Base-by-base conservation (phyloP, 2,888 invertebrate species). In the Ophion slaviceki region DNA sequence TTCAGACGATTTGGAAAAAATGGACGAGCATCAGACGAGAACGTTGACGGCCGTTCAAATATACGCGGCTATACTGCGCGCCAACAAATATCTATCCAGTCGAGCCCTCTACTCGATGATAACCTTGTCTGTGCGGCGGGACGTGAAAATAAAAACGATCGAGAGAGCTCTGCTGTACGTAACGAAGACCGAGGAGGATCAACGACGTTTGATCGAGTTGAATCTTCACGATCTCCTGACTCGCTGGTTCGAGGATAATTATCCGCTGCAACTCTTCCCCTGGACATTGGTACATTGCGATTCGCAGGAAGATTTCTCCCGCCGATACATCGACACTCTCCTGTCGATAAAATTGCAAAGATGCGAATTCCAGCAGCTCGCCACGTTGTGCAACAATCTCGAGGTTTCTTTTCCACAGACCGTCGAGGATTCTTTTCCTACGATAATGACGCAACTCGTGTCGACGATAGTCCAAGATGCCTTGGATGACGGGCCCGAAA, bases 91-190 rank as follows among this genome's bases (percentile, higher is more conserved):
- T 59, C 88, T 95, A 88, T 93, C 95, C 64, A 95, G 95, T 87
- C 94, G 94, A 88, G 95, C 95, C 66, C 90, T 97, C 2, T 94
- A 95, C 77, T 92, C 94, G 59, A 91, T 96, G 24, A 91, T 96
- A 20, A 92, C 94, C 90, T 91, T 96, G 57, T 94, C 95, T 77
- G 94, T 95, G 75, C 93, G 94, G 7, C 96, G 96, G 92, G 94
- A 95, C 72, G 92, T 92, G 76, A 88, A 89, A 14, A 75, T 67
- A n/a, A 53, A 8, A 59, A 90, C 94, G 59, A 94, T 95, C 0
- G 92, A 92, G 36, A 95, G 95, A 90, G 94, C 95, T 28, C 91
- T 96, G 8, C 90, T 92, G 70, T 92, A 92, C 82, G 93, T 95
- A 4, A 92, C 92, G 1, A 92, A 89, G n/a, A 87, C 88, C 77